A percentile compares a stretch with the other conserved stretches of the same genome.
These are phyloP conservation scores for Fukomys damarensis DNA, from an alignment of 2,113 vertebrate genomes.

Conservation along the genomic window DNA sequence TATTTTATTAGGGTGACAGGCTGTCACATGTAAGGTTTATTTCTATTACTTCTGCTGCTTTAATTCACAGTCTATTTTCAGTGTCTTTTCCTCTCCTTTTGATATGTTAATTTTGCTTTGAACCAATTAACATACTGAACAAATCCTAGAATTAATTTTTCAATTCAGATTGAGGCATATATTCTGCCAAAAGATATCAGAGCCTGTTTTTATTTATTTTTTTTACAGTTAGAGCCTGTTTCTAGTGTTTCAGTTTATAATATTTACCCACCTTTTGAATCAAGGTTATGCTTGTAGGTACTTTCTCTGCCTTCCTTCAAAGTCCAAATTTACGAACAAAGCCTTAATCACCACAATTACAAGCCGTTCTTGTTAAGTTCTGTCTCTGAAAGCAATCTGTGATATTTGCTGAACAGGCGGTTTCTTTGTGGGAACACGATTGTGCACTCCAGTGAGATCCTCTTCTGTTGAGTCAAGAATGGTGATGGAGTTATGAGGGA, in stretches of 20 bases:
- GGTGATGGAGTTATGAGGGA: neutral
- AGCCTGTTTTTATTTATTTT: neutral
- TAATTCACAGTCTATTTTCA: slow-evolving; percentile 71
- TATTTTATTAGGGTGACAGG: slow-evolving; percentile 62
- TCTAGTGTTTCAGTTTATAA: too few relatives aligned
- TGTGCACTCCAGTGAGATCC: neutral
- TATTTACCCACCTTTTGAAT: neutral
- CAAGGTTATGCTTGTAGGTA: neutral
- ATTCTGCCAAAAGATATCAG: slow-evolving; percentile 9
- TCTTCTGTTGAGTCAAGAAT: neutral
- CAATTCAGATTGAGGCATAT: slow-evolving; percentile 7
- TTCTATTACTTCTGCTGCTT: slow-evolving; percentile 72
- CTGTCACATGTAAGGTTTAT: slow-evolving; percentile 68
- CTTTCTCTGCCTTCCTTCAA: neutral
- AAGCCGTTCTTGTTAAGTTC: neutral
- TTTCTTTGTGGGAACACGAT: neutral
- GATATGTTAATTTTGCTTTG: slow-evolving; percentile 73
- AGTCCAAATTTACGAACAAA: neutral
- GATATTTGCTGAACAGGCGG: neutral
- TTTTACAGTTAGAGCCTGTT: too few relatives aligned
- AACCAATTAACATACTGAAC: slow-evolving; percentile 74
- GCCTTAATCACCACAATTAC: neutral
- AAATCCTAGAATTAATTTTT: slow-evolving; percentile 72
- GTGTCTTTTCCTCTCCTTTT: slow-evolving; percentile 67
- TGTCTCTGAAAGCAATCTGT: neutral